These are phyloP conservation scores for Amphimedon queenslandica DNA, from an alignment of 37 sponge, comb jelly and placozoan genomes.

Conservation along the genomic window DNA sequence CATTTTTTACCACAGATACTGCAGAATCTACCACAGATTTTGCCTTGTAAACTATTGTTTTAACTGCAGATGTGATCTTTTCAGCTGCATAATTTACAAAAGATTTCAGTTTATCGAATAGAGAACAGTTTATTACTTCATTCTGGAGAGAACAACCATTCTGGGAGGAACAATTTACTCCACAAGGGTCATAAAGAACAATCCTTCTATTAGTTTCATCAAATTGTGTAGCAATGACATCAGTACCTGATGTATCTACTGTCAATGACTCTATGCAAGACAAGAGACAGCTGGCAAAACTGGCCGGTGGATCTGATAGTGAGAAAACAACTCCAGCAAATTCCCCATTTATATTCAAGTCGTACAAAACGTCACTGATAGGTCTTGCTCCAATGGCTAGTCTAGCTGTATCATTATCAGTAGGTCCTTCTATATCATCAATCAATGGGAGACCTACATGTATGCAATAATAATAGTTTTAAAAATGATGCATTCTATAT, in stretches of 20 bases:
- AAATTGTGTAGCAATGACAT: constrained; percentile 11
- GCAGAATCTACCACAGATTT: too few species aligned
- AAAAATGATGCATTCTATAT: too few species aligned
- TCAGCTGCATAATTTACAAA: too few species aligned
- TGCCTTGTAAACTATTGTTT: too few species aligned
- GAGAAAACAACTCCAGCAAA: constrained; percentile 23
- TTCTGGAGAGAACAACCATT: too few species aligned
- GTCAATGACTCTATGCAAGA: constrained; percentile 43
- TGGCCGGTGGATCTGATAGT: constrained; percentile 18
- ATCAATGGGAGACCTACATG: constrained; percentile 37
- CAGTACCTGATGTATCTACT: constrained; percentile 22
- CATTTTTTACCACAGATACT: too few species aligned
- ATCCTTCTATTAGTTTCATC: constrained; percentile 27
- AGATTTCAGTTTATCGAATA: too few species aligned
- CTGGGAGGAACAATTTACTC: too few species aligned
- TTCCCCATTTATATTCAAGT: constrained; percentile 34
- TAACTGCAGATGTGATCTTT: too few species aligned
- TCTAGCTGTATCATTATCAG: constrained; percentile 3
- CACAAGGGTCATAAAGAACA: too few species aligned
- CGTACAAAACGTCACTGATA: constrained; percentile 21
- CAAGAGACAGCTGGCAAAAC: constrained; percentile 43
- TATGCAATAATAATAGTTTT: neutral
- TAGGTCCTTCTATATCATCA: constrained; percentile 49
- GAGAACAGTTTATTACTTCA: too few species aligned
- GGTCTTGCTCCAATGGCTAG: constrained; percentile 57